phyloP scores from a whole-genome alignment of 2,113 vertebrate genomes.

The Chloebia gouldiae region DNA sequence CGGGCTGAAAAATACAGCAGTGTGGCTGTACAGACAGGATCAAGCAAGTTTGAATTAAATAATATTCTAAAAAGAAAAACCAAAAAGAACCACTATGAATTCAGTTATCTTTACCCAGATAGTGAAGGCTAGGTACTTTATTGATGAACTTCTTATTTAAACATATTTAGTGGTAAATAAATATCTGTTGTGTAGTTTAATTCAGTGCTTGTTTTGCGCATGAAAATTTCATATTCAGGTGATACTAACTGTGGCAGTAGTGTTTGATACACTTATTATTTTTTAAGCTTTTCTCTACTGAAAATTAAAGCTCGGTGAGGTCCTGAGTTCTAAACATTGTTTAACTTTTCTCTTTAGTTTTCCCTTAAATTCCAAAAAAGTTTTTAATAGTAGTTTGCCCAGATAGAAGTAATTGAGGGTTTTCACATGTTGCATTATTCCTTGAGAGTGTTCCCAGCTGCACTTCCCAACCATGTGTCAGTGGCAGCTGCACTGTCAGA shows the following conservation, averaged over 20 bases:
- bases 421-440: slow-evolving; percentile 24
- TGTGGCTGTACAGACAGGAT: background rate
- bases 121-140: background rate
- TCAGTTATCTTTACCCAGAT: background rate
- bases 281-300: background rate
- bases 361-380: background rate
- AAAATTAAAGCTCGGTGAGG: background rate
- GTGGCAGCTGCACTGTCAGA: slow-evolving; percentile 46
- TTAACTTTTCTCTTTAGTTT: background rate
- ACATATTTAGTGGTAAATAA: background rate
- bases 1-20: background rate
- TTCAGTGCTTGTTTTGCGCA: background rate
- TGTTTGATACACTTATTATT: background rate
- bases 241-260: accelerated
- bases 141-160: background rate
- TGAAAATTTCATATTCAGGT: background rate
- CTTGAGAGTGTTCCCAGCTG: slow-evolving; percentile 34
- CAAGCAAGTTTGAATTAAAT: background rate
- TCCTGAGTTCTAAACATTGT: background rate
- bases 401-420: background rate
- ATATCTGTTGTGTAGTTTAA: background rate
- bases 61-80: background rate
- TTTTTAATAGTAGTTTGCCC: background rate
- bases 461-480: background rate
- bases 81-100: background rate